Evolutionary conservation across 2,797 vertebrate genomes (phyloP).

Genomic region (Pantherophis alleghaniensis): DNA sequence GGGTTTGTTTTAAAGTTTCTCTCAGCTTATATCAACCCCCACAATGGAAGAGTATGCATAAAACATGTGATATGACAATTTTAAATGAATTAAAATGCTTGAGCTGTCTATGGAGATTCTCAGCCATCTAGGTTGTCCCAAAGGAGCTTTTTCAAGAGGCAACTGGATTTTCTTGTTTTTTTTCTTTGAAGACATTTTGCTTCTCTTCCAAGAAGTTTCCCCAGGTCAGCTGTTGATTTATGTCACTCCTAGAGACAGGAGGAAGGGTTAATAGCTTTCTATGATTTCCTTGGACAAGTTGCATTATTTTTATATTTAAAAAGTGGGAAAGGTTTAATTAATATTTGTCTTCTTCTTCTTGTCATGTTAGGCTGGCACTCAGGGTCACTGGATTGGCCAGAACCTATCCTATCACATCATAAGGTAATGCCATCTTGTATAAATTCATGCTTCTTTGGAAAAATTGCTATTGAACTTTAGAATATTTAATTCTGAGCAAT

Average conservation of each 20-base stretch:
- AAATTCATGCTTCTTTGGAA: not conserved
- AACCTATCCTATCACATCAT: not conserved
- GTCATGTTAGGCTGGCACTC: not conserved
- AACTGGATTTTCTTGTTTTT: too few relatives aligned
- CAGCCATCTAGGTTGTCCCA: too few relatives aligned
- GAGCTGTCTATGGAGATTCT: too few relatives aligned
- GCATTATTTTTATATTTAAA: not conserved
- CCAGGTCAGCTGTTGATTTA: not conserved
- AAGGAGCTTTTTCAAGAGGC: too few relatives aligned
- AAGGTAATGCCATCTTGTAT: not conserved
- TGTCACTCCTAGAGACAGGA: not conserved
- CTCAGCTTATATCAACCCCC: not conserved
- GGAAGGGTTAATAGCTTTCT: not conserved
- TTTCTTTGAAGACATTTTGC: too few relatives aligned
- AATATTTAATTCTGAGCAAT: not conserved
- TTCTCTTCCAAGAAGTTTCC: too few relatives aligned
- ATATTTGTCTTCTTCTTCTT: not conserved
- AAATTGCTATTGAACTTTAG: not conserved
- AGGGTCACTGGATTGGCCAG: not conserved
- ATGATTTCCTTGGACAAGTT: not conserved
- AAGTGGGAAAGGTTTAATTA: not conserved
- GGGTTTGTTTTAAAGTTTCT: not conserved
- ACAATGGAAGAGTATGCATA: fast-evolving
- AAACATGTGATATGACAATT: not conserved
- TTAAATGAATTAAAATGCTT: not conserved